Evolutionary conservation across 2,888 invertebrate species (phyloP), one percentile per base, ranked within the genome.

Genomic region (Ormyrus labotus): DNA sequence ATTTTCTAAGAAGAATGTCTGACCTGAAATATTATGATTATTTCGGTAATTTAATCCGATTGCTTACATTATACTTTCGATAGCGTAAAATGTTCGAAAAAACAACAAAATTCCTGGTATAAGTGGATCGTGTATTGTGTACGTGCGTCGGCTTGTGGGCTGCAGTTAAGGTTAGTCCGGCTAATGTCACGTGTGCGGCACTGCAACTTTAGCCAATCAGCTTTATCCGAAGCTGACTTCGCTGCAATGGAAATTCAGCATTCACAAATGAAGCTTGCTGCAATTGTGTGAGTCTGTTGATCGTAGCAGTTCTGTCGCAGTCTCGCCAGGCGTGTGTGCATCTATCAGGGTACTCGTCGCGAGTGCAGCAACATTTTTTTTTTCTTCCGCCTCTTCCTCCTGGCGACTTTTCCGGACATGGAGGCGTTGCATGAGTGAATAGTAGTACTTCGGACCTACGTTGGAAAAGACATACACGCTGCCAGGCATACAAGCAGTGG

Each of bases 191-290:
- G 60, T 60, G 60, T 34, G 34, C 34, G 34, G 34, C 2, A 34
- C 3, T 34, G 34, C 34, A 34, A 34, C 4, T 34, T 34, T 34
- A 19, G 34, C 60, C 60, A 19, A 60, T 60, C 34, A 19, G 34
- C 7, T 7, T 60, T 6, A 7, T 19, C 19, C 60, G 34, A 19
- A 34, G 34, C 34, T 60, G 34, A 34, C 34, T 60, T 60, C 60
- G 60, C 34, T 60, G 6, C 34, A 19, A 51, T 65, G 65, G 13
- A 13, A 65, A 57, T 64, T 47, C 73, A 64, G 64, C 73, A 64
- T 73, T 47, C 6, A 11, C 34, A 34, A 34, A 34, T 60, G 6
- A 19, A 47, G 11, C 8, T 48, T 19, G 2, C 13, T 58, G 65
- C 65, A 50, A 10, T 65, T 10, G 65, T 34, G 3, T 74, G 58